These are phyloP conservation scores for Ectobius pallidus DNA, from an alignment of 2,888 invertebrate species.

Conservation along the genomic window DNA sequence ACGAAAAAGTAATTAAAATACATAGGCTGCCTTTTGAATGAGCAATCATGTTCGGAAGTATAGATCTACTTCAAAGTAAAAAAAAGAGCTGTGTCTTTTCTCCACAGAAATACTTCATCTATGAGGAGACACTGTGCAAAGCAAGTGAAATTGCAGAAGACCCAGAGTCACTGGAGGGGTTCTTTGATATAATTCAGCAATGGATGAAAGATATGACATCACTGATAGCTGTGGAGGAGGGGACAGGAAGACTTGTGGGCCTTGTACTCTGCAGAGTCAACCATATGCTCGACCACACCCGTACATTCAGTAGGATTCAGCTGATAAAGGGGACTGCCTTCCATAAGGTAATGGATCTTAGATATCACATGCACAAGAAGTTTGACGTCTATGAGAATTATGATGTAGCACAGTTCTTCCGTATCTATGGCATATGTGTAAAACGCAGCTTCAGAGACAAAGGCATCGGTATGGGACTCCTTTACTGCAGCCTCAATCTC, in stretches of 20 bases:
- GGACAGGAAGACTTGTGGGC: slow-evolving; percentile 29
- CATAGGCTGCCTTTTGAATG: too few relatives aligned
- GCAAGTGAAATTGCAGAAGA: slow-evolving; percentile 26
- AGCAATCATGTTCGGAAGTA: too few relatives aligned
- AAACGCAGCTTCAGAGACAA: slow-evolving; percentile 50
- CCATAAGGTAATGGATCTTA: slow-evolving; percentile 36
- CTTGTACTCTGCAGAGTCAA: slow-evolving; percentile 30
- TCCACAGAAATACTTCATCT: slow-evolving; percentile 34
- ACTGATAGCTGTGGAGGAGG: slow-evolving; percentile 32
- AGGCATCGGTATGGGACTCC: slow-evolving; percentile 36
- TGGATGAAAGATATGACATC: slow-evolving; percentile 35
- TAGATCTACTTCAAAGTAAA: too few relatives aligned
- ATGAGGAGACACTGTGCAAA: slow-evolving; percentile 36
- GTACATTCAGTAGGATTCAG: slow-evolving; percentile 34
- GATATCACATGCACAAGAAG: slow-evolving; percentile 39
- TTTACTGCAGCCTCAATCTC: not conserved
- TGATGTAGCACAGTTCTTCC: slow-evolving; percentile 43
- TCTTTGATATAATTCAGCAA: slow-evolving; percentile 18
- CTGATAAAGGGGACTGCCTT: slow-evolving; percentile 31
- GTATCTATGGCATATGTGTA: slow-evolving; percentile 49
- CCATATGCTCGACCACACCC: slow-evolving; percentile 28
- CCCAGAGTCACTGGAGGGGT: slow-evolving; percentile 20
- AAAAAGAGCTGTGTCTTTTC: too few relatives aligned
- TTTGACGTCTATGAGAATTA: slow-evolving; percentile 46
- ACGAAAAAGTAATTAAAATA: too few relatives aligned